phyloP scores from a whole-genome alignment of 1,140 invertebrate species.

The Nasonia vitripennis region DNA sequence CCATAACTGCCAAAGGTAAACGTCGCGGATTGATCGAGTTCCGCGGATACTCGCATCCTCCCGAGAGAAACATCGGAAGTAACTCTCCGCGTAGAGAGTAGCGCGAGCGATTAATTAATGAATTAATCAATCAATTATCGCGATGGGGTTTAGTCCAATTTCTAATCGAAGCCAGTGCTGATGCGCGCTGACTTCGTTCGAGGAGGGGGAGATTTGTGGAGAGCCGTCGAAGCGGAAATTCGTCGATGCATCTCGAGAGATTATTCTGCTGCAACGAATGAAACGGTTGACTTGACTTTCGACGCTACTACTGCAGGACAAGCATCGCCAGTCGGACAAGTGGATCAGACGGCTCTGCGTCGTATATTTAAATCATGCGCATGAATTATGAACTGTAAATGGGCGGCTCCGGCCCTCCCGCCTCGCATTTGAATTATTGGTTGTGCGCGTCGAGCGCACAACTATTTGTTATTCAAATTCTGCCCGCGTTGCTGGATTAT shows the following conservation, averaged over 20 bases:
- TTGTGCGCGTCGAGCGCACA: not conserved
- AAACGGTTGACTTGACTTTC: not conserved
- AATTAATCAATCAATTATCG: not conserved
- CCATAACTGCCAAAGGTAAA: conserved; percentile 7
- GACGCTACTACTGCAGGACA: not conserved
- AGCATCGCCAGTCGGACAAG: not conserved
- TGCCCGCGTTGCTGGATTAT: not conserved
- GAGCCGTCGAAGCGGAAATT: not conserved
- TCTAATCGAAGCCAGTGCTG: not conserved
- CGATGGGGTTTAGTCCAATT: not conserved
- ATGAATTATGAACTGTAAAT: conserved; percentile 28
- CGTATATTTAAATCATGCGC: conserved; percentile 2
- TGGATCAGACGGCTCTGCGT: not conserved
- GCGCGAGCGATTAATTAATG: not conserved
- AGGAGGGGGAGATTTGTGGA: too few relatives aligned
- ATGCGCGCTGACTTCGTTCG: not conserved
- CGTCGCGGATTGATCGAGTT: not conserved
- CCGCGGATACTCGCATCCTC: not conserved
- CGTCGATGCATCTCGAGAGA: not conserved
- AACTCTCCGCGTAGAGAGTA: not conserved
- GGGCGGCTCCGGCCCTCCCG: not conserved
- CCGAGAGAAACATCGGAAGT: not conserved
- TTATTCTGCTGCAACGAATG: not conserved
- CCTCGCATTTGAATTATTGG: not conserved
- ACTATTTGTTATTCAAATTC: not conserved